Base-by-base conservation (phyloP, 2,888 invertebrate species). In the Mesorhabditis belari region DNA sequence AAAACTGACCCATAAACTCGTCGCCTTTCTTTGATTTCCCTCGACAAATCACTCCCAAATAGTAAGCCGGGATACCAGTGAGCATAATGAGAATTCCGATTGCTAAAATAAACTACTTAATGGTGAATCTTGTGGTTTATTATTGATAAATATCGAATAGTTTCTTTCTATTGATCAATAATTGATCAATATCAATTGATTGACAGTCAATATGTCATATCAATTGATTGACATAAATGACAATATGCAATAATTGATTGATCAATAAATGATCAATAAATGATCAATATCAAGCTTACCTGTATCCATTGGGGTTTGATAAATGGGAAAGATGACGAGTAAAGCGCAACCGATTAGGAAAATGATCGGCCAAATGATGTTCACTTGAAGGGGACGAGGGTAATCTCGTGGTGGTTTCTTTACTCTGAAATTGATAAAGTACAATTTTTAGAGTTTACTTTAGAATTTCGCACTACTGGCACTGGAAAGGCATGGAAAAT, bases 281-380 rank as follows among this genome's bases (percentile, higher is more conserved):
- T 9, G 25, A n/a, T 57, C 6, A 57, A 58, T 55, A 12, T 12
- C 9, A 35, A 35, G n/a, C 60, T 49, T 54, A 83, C 83, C 81
- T 51, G 84, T 84, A 73, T 92, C 92, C 71, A 84, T 84, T 0
- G 92, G 91, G 58, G 88, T 87, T 17, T 87, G 88, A 75, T 88
- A 87, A 79, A 89, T 88, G 0, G 95, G 93, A 60, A 90, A 87
- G 58, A 90, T 86, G n/a, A 94, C 90, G 58, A 96, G 85, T 81
- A 92, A 90, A 23, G 89, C 84, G 79, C 92, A 92, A 59, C 90
- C 89, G 49, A 90, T 81, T 70, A 93, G 87, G 84, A 91, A 96
- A 62, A 90, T 84, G 57, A 91, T 85, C 0, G 95, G 95, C 58
- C 92, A 85, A 6, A 87, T 73, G 6, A 92, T 84, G 78, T 86